These are phyloP conservation scores for Clostera curtula DNA, from an alignment of 2,888 invertebrate genomes.

Conservation along the genomic window DNA sequence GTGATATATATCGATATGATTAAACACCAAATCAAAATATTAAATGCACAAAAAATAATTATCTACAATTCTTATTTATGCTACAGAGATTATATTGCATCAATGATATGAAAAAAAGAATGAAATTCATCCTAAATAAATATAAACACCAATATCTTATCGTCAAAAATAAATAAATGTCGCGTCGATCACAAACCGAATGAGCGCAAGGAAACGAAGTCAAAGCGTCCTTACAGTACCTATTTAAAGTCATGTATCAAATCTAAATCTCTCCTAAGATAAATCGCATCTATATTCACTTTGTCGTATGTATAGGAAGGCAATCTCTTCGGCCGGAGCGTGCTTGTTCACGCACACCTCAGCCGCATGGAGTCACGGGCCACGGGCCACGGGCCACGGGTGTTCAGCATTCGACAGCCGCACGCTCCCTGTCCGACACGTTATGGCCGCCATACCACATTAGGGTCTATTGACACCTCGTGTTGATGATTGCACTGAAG, in stretches of 20 bases:
- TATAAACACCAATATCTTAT: conserved; percentile 13
- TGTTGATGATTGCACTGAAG: no score
- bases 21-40: conserved; percentile 29
- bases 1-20: conserved; percentile 28
- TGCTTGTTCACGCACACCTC: no score
- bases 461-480: no score
- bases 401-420: no score
- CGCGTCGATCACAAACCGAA: no score
- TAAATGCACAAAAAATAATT: conserved; percentile 44
- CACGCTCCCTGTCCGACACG: no score
- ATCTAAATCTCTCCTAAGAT: conserved; percentile 40
- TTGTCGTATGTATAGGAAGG: conserved; percentile 35
- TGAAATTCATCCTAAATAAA: conserved; percentile 17
- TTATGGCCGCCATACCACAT: no score
- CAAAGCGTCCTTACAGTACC: conserved; percentile 9
- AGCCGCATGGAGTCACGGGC: neutral
- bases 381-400: neutral
- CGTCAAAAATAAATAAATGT: conserved; percentile 22
- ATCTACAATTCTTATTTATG: conserved; percentile 30
- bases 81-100: conserved; percentile 31
- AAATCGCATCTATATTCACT: conserved; percentile 31
- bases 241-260: conserved; percentile 37
- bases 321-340: conserved; percentile 19
- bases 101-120: conserved; percentile 18
- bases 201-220: no score